A percentile compares a stretch with the other conserved stretches of the same genome.
Evolutionary conservation across 2,113 vertebrate species (phyloP).

Genomic region (Ctenodactylus gundi): DNA sequence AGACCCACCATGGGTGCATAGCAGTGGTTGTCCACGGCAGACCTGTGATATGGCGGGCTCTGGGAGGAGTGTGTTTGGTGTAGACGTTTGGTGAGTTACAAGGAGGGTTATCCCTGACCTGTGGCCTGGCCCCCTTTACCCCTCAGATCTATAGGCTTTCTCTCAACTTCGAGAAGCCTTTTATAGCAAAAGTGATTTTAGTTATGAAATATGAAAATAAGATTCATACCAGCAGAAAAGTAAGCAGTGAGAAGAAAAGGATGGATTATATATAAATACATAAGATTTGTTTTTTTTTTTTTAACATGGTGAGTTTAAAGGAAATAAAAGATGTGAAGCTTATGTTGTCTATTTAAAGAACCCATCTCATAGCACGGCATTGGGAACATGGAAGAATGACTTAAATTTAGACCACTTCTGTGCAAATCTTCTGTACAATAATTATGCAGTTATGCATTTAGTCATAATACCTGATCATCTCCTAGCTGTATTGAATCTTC

Average conservation of each 20-base stretch:
- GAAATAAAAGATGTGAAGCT: neutral
- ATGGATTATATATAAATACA: neutral
- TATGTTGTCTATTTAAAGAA: neutral
- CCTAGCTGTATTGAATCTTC: slow-evolving; percentile 57
- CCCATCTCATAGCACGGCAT: neutral
- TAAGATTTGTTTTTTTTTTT: neutral
- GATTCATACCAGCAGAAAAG: slow-evolving; percentile 3
- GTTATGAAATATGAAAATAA: slow-evolving; percentile 35
- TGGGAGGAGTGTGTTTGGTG: neutral
- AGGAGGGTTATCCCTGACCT: neutral
- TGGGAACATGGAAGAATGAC: neutral
- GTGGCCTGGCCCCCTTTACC: neutral
- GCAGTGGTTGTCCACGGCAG: neutral
- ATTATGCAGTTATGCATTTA: neutral
- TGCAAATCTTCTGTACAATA: neutral
- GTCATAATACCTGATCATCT: neutral
- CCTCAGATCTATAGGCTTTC: slow-evolving; percentile 53
- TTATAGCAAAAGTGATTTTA: slow-evolving; percentile 41
- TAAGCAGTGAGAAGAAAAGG: neutral
- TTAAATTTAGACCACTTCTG: slow-evolving; percentile 49
- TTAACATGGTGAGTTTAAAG: neutral
- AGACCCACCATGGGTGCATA: neutral
- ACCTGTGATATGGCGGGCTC: neutral
- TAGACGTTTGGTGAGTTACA: neutral
- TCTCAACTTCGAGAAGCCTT: neutral